Evolutionary conservation across 2,113 vertebrate genomes (phyloP).

Genomic region (Oncorhynchus masou): DNA sequence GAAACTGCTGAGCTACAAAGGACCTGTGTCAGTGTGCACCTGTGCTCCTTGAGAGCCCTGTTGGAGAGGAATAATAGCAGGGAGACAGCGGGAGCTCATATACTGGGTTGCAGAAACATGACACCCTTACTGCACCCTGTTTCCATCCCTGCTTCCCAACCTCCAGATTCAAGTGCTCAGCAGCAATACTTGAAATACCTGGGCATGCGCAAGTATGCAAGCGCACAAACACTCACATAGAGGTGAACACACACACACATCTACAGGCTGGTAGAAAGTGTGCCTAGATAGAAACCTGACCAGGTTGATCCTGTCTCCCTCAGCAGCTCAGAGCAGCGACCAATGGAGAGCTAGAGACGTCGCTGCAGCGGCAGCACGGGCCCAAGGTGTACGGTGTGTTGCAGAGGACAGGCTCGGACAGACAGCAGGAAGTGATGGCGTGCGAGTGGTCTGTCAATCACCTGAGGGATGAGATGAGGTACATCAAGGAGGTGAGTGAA

Average conservation of each 20-base stretch:
- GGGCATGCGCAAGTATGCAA: slow-evolving; percentile 34
- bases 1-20: background rate
- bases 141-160: slow-evolving; percentile 46
- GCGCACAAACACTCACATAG: slow-evolving; percentile 1
- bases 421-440: slow-evolving; percentile 90
- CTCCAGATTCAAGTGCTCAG: slow-evolving; percentile 51
- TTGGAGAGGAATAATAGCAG: slow-evolving; percentile 44
- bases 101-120: slow-evolving; percentile 70
- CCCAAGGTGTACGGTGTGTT: slow-evolving; percentile 86
- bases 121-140: slow-evolving; percentile 62
- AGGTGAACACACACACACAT: background rate
- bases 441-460: slow-evolving; percentile 89
- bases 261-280: slow-evolving; percentile 14
- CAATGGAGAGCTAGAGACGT: slow-evolving; percentile 77
- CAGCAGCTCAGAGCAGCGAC: slow-evolving; percentile 77
- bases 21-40: slow-evolving; percentile 24
- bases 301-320: slow-evolving; percentile 60
- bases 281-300: slow-evolving; percentile 71
- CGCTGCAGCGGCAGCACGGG: slow-evolving; percentile 73
- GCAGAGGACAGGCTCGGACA: slow-evolving; percentile 81
- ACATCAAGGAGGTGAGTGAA: slow-evolving; percentile 91
- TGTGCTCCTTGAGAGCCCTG: slow-evolving; percentile 26
- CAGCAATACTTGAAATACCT: slow-evolving; percentile 40
- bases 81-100: slow-evolving; percentile 50
- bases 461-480: slow-evolving; percentile 94